Base-by-base conservation (phyloP, 2,113 vertebrate species). In the Bos javanicus region DNA sequence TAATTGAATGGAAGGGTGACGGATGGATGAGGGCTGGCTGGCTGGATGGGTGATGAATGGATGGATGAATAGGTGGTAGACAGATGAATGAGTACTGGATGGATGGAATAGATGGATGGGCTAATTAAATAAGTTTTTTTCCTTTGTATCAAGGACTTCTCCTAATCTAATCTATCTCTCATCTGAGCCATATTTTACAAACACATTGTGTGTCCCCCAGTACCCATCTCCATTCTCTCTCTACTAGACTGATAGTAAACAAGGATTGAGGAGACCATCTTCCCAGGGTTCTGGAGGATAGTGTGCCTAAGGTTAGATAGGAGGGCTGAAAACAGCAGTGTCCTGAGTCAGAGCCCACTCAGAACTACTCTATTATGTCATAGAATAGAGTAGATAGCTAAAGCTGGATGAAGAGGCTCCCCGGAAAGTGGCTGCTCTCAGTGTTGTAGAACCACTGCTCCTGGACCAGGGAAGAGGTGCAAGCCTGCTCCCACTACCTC, bases 341-440 rank as follows among this genome's bases (percentile, higher is more conserved):
- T 39, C 26, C 39, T 26, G 23, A 33, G 54, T 60, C 71, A 62
- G 30, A 86, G 52, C 13, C 57, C 9, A 33, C 25, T 84, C 36
- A 2, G 16, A 28, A 6, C 21, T 5, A 13, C 67, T 48, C n/a
- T 23, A 12, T 88, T 26, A 28, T 2, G 21, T 14, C 4, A 3
- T 21, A 4, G 85, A 26, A 26, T 5, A 36, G 30, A 7, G 25
- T 2, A 2, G 67, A 39, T 25, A 28, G 71, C 36, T 16, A 10
- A 15, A 54, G 62, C 60, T 74, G 46, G 16, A 43, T 14, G 7
- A 64, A 19, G 25, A 39, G 36, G 8, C 1, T 43, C 50, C 14
- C 8, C 3, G 30, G n/a, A 54, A 46, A 5, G 11, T 0, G 14
- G 6, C 19, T 12, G 1, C 9, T 56, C 5, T 16, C 8, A 48